Evolutionary conservation across 2,888 invertebrate species (phyloP).

Genomic region (Spisula subtruncata): DNA sequence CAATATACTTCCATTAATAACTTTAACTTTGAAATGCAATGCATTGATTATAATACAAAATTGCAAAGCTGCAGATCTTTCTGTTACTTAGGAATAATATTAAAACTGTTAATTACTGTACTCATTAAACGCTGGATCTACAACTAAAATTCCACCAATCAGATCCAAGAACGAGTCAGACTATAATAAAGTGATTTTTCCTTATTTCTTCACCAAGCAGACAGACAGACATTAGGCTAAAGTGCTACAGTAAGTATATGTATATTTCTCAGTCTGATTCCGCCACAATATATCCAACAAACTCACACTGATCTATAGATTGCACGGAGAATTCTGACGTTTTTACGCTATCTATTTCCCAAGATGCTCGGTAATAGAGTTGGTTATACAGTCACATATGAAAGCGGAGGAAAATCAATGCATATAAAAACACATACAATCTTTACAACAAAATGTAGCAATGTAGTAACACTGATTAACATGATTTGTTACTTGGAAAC

Average conservation of each 20-base stretch:
- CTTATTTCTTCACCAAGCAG: background rate
- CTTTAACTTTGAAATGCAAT: too few species aligned
- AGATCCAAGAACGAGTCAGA: background rate
- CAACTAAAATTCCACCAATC: background rate
- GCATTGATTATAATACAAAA: too few species aligned
- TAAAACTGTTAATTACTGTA: too few species aligned
- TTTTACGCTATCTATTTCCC: slow-evolving; percentile 21
- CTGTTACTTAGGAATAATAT: too few species aligned
- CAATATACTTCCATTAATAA: too few species aligned
- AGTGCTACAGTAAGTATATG: background rate
- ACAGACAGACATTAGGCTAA: background rate
- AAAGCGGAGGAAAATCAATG: slow-evolving; percentile 15
- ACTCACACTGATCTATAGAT: background rate
- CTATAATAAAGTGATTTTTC: too few species aligned
- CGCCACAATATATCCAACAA: background rate
- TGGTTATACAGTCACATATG: background rate
- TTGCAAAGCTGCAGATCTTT: too few species aligned
- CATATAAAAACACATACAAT: slow-evolving; percentile 5
- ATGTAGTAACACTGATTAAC: background rate
- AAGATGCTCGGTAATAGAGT: background rate
- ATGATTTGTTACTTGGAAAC: background rate
- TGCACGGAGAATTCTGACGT: background rate
- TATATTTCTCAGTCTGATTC: background rate
- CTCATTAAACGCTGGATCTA: background rate
- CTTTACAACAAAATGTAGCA: background rate